Percentiles rank a stretch among this genome's conserved stretches.
phyloP scores from a whole-genome alignment of 2,113 vertebrate genomes.

The Cettia cetti region DNA sequence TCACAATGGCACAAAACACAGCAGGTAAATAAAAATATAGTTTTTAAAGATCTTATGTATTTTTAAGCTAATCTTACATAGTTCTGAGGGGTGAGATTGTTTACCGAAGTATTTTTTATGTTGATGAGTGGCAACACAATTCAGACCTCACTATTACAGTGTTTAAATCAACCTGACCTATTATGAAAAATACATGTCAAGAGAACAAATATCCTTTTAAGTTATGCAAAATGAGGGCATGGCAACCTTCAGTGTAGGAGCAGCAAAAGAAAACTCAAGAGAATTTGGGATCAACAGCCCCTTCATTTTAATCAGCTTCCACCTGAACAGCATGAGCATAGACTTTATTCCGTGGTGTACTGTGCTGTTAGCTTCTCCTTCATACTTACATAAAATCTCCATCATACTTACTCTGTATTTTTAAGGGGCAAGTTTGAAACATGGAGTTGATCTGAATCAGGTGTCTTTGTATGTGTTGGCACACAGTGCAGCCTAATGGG shows the following conservation, averaged over 20 bases:
- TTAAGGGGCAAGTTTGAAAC: neutral
- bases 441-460: neutral
- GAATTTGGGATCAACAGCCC: neutral
- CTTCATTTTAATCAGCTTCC: constrained; percentile 10
- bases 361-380: neutral
- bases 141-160: neutral
- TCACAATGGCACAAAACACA: neutral
- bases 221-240: neutral
- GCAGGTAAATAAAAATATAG: neutral
- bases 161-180: neutral
- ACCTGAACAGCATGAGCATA: neutral
- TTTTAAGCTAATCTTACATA: neutral
- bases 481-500: neutral
- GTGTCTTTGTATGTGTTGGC: neutral
- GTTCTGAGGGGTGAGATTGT: neutral
- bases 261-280: neutral
- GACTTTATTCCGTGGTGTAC: neutral
- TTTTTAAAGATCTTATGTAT: neutral
- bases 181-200: neutral
- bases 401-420: neutral
- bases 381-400: neutral
- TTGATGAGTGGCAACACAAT: neutral
- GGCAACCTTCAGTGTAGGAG: neutral
- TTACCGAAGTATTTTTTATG: neutral
- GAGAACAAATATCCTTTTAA: constrained; percentile 2